Conservation (phyloP, 2,113 vertebrate genomes). For the Haemorhous mexicanus region DNA sequence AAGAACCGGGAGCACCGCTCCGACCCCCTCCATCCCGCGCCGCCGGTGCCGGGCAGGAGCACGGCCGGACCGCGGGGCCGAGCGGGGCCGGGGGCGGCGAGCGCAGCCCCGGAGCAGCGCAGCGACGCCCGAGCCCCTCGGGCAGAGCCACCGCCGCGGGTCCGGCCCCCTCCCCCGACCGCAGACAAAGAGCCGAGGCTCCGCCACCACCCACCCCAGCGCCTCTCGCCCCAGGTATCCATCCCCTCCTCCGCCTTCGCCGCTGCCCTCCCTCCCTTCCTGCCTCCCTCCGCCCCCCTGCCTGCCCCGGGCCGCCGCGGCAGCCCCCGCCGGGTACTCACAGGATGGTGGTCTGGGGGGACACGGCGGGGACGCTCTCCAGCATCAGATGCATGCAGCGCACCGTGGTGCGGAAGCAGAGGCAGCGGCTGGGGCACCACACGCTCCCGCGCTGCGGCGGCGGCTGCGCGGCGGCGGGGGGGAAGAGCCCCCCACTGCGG, state of each 20-base stretch:
- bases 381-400: slow-evolving; percentile 97
- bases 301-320: not conserved
- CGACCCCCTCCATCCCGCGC: not conserved
- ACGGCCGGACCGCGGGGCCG: not conserved
- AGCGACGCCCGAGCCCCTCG: not conserved
- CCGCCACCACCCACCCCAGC: not conserved
- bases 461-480: slow-evolving; percentile 44
- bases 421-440: slow-evolving; percentile 92
- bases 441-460: slow-evolving; percentile 58
- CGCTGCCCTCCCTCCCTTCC: not conserved
- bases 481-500: slow-evolving; percentile 29
- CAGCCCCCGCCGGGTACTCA: slow-evolving; percentile 71
- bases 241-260: not conserved
- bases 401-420: slow-evolving; percentile 95
- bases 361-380: slow-evolving; percentile 88
- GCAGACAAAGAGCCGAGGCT: slow-evolving; percentile 16
- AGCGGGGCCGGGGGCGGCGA: too few species aligned
- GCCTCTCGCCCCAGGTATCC: not conserved
- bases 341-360: slow-evolving; percentile 92
- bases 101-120: not conserved
- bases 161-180: not conserved
- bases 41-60: not conserved
- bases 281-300: not conserved
- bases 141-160: not conserved
- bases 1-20: not conserved